Evolutionary conservation across 2,797 vertebrate species (phyloP).

Genomic region (Todus mexicanus): DNA sequence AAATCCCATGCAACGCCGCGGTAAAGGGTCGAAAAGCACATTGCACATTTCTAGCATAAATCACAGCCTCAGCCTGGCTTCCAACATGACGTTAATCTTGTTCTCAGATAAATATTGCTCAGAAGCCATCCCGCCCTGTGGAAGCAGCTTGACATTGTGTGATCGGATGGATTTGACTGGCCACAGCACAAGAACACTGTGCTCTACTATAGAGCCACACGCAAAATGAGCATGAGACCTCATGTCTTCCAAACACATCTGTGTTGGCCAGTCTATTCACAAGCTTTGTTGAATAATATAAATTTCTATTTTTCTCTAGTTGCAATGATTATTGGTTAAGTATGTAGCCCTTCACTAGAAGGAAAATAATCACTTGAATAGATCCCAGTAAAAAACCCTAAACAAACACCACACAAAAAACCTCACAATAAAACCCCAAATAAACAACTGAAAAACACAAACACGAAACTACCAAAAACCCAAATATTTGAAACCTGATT

Average conservation of each 20-base stretch:
- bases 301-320: neutral
- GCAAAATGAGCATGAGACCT: neutral
- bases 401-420: too few species aligned
- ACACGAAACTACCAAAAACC: too few species aligned
- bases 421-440: too few species aligned
- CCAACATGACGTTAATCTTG: slow-evolving; percentile 39
- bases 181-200: neutral
- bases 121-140: neutral
- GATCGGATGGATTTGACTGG: neutral
- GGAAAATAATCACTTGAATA: neutral
- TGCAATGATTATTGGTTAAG: neutral
- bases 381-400: neutral
- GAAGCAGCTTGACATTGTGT: neutral
- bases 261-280: neutral
- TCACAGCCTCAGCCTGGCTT: slow-evolving; percentile 28
- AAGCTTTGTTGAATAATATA: neutral
- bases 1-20: slow-evolving; percentile 53
- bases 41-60: slow-evolving; percentile 56
- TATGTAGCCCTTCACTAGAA: neutral
- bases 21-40: slow-evolving; percentile 66
- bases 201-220: neutral
- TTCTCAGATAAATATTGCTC: neutral
- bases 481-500: neutral
- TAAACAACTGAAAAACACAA: too few species aligned
- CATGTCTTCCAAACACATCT: neutral